These are phyloP conservation scores for Cybosia mesomella DNA, from an alignment of 2,888 invertebrate species.

Conservation along the genomic window DNA sequence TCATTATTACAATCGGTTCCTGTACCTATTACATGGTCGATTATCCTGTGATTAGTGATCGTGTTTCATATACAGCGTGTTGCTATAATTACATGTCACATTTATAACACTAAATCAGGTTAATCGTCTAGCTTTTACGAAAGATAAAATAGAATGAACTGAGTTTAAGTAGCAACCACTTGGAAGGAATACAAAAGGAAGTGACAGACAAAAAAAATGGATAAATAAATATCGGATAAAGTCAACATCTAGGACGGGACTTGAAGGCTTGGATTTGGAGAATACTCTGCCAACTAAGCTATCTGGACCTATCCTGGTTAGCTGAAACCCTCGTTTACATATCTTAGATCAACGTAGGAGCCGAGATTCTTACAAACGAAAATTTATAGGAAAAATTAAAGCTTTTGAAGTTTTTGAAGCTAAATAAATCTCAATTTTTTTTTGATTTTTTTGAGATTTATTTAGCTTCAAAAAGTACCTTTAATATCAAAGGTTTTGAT, in stretches of 20 bases:
- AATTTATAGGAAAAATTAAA: background rate
- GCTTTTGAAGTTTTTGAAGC: too few species aligned
- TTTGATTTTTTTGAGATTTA: too few species aligned
- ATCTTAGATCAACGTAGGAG: background rate
- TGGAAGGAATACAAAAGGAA: too few species aligned
- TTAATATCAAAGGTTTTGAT: slow-evolving; percentile 42
- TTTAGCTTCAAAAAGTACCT: slow-evolving; percentile 41
- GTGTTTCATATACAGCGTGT: slow-evolving; percentile 46
- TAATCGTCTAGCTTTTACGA: background rate
- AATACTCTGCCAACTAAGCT: background rate
- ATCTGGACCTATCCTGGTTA: background rate
- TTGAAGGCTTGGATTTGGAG: background rate
- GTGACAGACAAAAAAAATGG: background rate
- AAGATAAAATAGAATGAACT: background rate
- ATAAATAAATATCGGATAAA: too few species aligned
- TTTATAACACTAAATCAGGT: background rate
- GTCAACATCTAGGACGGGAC: too few species aligned
- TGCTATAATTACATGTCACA: slow-evolving; percentile 16
- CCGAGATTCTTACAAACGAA: background rate
- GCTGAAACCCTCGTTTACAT: background rate
- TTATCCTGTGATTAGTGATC: slow-evolving; percentile 41
- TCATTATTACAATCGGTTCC: slow-evolving; percentile 53
- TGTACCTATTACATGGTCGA: slow-evolving; percentile 40
- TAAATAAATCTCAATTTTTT: too few species aligned
- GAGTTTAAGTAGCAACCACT: background rate